Evolutionary conservation across 2,888 invertebrate genomes (phyloP).

Genomic region (Ommatoiulus sabulosus): DNA sequence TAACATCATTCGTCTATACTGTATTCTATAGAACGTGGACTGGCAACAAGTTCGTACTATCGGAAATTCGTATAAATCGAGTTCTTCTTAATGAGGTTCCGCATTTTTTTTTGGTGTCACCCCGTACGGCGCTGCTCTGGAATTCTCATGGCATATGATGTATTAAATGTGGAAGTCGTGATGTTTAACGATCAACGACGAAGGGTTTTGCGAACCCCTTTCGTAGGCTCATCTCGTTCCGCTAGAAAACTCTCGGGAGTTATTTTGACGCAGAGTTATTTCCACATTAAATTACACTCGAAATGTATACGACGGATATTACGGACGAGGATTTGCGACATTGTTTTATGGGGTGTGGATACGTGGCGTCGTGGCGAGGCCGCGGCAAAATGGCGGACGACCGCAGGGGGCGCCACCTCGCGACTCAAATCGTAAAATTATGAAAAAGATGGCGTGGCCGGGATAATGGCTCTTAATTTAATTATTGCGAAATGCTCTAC

Average conservation of each 20-base stretch:
- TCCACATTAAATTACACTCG: neutral
- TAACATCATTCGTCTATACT: too few relatives aligned
- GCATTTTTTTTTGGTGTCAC: too few relatives aligned
- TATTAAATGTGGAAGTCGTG: neutral
- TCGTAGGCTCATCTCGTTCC: neutral
- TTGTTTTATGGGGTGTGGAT: neutral
- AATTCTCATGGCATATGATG: neutral
- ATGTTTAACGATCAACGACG: neutral
- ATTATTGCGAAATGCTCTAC: neutral
- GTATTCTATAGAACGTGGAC: too few relatives aligned
- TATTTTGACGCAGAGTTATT: neutral
- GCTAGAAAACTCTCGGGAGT: neutral
- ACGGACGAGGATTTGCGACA: neutral
- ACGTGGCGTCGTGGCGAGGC: too few relatives aligned
- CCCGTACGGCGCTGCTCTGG: neutral
- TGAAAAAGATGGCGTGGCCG: neutral
- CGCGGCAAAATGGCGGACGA: neutral
- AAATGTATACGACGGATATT: constrained; percentile 1
- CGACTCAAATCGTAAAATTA: neutral
- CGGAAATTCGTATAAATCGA: too few relatives aligned
- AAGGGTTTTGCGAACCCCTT: neutral
- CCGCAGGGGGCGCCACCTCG: neutral
- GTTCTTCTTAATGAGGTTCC: too few relatives aligned
- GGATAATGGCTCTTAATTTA: neutral
- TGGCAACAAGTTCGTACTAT: too few relatives aligned